phyloP scores from a whole-genome alignment of 2,797 vertebrate species.

The Gallirallus australis region DNA sequence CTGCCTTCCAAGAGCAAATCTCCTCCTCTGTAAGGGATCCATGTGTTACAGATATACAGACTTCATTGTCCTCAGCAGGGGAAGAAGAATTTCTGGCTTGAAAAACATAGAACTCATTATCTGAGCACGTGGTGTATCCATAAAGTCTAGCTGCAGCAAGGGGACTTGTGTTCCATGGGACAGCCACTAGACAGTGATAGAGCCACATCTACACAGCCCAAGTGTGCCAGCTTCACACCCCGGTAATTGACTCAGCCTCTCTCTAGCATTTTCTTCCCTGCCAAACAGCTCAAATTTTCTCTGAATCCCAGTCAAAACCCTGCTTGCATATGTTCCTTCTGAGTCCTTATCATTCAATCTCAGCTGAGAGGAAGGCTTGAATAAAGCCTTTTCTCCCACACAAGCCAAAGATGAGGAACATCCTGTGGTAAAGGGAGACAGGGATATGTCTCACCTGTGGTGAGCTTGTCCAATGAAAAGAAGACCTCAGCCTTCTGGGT shows the following conservation, averaged over 20 bases:
- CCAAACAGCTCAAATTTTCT: background rate
- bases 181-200: constrained; percentile 70
- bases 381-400: background rate
- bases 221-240: background rate
- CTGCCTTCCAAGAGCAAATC: background rate
- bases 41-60: constrained; percentile 14
- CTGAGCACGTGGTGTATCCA: constrained; percentile 33
- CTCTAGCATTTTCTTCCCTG: background rate
- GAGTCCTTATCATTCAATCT: background rate
- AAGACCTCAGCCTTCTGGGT: background rate
- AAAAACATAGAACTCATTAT: constrained; percentile 4
- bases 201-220: constrained; percentile 32
- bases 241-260: background rate
- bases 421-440: background rate
- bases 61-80: constrained; percentile 39
- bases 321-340: background rate
- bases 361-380: background rate
- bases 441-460: background rate
- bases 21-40: constrained; percentile 19
- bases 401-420: background rate
- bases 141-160: background rate
- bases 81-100: constrained; percentile 42
- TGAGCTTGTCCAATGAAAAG: background rate
- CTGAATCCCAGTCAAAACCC: background rate
- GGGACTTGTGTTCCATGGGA: constrained; percentile 35